Percentiles rank a stretch among this genome's conserved stretches.
phyloP scores from a whole-genome alignment of 2,888 invertebrate genomes.

The Ferrisia virgata region DNA sequence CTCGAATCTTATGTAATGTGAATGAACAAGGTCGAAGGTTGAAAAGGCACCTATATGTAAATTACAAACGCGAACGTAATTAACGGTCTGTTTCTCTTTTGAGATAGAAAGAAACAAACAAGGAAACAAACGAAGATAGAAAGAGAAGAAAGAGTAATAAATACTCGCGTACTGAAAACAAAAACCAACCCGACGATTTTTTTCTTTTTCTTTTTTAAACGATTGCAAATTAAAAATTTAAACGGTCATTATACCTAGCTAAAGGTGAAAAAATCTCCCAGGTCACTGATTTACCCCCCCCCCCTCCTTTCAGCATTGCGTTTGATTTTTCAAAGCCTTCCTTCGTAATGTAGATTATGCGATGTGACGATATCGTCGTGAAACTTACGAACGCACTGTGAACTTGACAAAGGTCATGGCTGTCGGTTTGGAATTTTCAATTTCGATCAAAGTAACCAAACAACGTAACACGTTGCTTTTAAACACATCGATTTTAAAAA shows the following conservation, averaged over 20 bases:
- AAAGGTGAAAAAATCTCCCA: constrained; percentile 14
- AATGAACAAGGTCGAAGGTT: constrained; percentile 19
- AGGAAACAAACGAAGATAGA: no score
- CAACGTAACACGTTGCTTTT: no score
- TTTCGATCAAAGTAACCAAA: background rate
- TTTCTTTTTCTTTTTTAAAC: background rate
- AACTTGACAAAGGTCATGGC: constrained; percentile 1
- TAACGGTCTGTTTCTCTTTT: background rate
- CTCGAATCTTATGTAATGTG: constrained; percentile 23
- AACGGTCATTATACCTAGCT: constrained; percentile 27
- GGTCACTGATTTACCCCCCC: constrained; percentile 16
- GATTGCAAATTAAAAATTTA: constrained; percentile 18
- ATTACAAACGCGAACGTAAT: constrained; percentile 23
- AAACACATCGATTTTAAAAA: no score
- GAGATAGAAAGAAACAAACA: background rate
- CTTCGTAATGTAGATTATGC: background rate
- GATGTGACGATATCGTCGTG: background rate
- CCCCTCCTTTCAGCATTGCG: no score
- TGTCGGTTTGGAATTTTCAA: background rate
- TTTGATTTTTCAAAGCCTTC: background rate
- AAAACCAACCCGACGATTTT: background rate
- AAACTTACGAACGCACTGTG: background rate
- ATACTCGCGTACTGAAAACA: background rate
- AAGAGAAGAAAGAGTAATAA: no score
- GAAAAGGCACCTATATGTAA: constrained; percentile 29